Base-by-base conservation (phyloP, 2,113 vertebrate species). In the Upupa epops region DNA sequence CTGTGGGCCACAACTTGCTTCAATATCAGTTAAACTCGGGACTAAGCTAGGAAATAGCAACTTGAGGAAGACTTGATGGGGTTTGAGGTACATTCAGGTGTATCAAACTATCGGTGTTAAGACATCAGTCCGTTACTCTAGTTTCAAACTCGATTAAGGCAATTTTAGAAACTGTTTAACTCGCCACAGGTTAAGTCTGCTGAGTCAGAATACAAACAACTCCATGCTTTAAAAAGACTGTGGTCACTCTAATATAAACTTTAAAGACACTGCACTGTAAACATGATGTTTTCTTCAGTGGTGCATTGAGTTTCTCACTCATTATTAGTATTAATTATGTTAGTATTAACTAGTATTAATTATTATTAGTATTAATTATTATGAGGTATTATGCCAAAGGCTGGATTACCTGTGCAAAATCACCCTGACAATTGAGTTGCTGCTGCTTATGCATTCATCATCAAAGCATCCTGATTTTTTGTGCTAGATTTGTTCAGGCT, bases 351-450 rank as follows among this genome's bases (percentile, higher is more conserved):
- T n/a, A n/a, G n/a, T n/a, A n/a, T n/a, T n/a, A n/a, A n/a, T n/a
- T n/a, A 0, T 25, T 56, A 37, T 79, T 73, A 70, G 40, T 16
- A 40, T n/a, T n/a, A n/a, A 0, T 25, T 56, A 37, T 79, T 73
- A 70, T n/a, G 49, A 12, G 77, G 25, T 66, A 59, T 63, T 75
- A 46, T 40, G 49, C 5, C 0, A 1, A 52, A 90, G 65, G 26
- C 37, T 70, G 46, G 36, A 46, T 87, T 76, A 75, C 40, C n/a
- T 90, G 78, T 86, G 40, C 45, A 95, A 91, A 88, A 84, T 84
- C 55, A 75, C 48, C 21, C 42, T 75, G 49, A 48, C 4, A 4
- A 73, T 28, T 79, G 48, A 88, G 32, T 72, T 76, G 36, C 65
- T 71, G n/a, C 66, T 59, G 48, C 21, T 76, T 75, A 70, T 16